phyloP scores from a whole-genome alignment of 1,140 invertebrate genomes.

The Frieseomelitta varia region DNA sequence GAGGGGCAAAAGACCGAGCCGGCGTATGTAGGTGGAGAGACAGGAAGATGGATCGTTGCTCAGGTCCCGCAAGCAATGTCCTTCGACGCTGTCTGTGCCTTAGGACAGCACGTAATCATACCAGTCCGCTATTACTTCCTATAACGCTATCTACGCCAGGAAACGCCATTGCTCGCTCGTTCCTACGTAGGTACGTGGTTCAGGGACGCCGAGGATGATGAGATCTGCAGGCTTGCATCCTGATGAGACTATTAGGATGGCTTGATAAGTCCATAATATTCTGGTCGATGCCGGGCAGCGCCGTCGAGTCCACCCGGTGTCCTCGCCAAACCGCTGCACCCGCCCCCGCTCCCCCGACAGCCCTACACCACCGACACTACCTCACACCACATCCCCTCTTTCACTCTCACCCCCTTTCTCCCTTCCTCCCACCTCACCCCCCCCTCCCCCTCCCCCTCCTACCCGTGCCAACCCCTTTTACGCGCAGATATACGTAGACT shows the following conservation, averaged over 20 bases:
- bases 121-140: slow-evolving; percentile 73
- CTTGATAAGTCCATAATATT: slow-evolving; percentile 81
- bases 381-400: not conserved
- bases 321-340: slow-evolving; percentile 63
- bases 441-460: not conserved
- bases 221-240: slow-evolving; percentile 80
- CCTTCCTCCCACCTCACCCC: too few relatives aligned
- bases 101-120: slow-evolving; percentile 71
- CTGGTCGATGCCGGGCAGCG: slow-evolving; percentile 70
- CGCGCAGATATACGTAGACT: slow-evolving; percentile 51
- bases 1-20: slow-evolving; percentile 25
- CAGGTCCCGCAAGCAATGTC: slow-evolving; percentile 54
- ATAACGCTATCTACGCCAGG: slow-evolving; percentile 72
- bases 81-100: slow-evolving; percentile 60
- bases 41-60: slow-evolving; percentile 52
- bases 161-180: slow-evolving; percentile 71
- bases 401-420: not conserved
- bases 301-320: slow-evolving; percentile 75
- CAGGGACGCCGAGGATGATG: slow-evolving; percentile 75
- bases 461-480: slow-evolving; percentile 40
- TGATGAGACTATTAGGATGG: slow-evolving; percentile 81
- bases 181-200: slow-evolving; percentile 69
- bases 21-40: not conserved
- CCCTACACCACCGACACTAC: not conserved
- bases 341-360: slow-evolving; percentile 28